Percentiles rank a stretch among this genome's conserved stretches.
Conservation (phyloP, 2,113 vertebrate genomes). For the Podiceps cristatus region DNA sequence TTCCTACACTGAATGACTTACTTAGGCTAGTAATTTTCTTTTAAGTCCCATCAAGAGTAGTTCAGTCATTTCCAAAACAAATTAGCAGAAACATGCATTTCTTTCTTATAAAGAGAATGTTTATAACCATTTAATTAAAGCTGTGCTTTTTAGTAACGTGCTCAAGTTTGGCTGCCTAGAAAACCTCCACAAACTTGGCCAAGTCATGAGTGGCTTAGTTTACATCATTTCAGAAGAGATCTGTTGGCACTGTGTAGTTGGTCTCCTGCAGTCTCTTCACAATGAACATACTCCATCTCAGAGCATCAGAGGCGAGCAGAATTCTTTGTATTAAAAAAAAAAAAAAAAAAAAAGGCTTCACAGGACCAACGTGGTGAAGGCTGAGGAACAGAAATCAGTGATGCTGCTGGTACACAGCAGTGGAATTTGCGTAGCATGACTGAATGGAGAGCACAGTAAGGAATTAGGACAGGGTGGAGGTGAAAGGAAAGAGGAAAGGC, state of each 20-base stretch:
- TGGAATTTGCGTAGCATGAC: not conserved
- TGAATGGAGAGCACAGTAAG: not conserved
- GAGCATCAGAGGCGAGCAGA: not conserved
- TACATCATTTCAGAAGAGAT: not conserved
- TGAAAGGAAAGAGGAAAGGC: not conserved
- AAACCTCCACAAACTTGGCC: not conserved
- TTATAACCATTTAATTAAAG: not conserved
- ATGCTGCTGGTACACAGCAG: not conserved
- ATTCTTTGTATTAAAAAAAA: not conserved
- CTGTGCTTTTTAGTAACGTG: not conserved
- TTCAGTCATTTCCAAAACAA: not conserved
- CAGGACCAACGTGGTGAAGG: not conserved
- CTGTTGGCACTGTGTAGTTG: not conserved
- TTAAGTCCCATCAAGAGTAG: not conserved
- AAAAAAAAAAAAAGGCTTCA: not conserved
- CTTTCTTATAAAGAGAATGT: not conserved
- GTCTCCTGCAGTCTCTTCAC: not conserved
- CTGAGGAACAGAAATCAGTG: not conserved
- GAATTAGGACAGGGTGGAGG: not conserved
- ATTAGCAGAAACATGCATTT: not conserved
- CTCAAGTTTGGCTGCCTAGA: not conserved
- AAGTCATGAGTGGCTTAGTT: not conserved
- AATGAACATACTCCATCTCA: not conserved
- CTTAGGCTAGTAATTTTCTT: not conserved
- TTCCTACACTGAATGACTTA: not conserved